A percentile compares a stretch with the other conserved stretches of the same genome.
Evolutionary conservation across 1,140 invertebrate genomes (phyloP).

Genomic region (Sitobion miscanthi): DNA sequence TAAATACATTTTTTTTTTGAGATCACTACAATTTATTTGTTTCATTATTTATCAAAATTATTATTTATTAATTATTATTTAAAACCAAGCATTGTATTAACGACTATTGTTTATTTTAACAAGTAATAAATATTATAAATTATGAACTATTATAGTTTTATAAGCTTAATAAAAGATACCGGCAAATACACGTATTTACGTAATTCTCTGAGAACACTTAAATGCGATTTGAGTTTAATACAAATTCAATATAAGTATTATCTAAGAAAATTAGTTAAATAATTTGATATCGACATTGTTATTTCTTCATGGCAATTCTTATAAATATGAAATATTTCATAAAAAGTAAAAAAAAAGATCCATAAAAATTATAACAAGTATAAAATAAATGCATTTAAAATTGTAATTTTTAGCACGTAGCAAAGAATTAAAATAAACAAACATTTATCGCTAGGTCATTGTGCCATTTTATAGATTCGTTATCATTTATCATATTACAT

Average conservation of each 20-base stretch:
- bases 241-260: neutral
- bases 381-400: neutral
- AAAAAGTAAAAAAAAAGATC: conserved; percentile 3
- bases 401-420: conserved; percentile 7
- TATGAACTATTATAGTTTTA: neutral
- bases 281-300: conserved; percentile 5
- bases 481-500: conserved; percentile 18
- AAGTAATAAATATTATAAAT: neutral
- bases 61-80: neutral
- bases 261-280: neutral
- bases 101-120: neutral
- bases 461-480: neutral
- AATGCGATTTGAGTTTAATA: neutral
- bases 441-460: conserved; percentile 15
- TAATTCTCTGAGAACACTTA: neutral
- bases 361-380: neutral
- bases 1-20: neutral
- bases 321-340: conserved; percentile 15
- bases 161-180: neutral
- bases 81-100: neutral
- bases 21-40: neutral
- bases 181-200: neutral
- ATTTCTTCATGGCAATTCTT: neutral
- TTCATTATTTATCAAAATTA: neutral
- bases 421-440: neutral